A percentile compares a stretch with the other conserved stretches of the same genome.
Conservation (phyloP, 2,888 invertebrate genomes). For the Drosophila phalerata region DNA sequence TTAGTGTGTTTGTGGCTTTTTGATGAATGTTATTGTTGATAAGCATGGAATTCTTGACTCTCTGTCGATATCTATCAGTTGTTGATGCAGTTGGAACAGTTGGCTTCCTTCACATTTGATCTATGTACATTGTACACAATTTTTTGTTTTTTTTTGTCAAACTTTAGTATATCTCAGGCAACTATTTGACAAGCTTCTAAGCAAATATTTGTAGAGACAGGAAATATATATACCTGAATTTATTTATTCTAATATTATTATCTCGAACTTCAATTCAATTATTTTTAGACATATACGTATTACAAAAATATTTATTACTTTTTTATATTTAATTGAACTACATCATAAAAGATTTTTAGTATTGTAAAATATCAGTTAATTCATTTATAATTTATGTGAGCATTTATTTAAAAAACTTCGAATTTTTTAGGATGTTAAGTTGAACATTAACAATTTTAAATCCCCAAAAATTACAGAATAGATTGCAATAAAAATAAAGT, state of each 20-base stretch:
- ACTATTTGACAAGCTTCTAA: background rate
- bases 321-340: too few species aligned
- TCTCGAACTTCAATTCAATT: too few species aligned
- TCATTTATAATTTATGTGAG: too few species aligned
- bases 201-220: background rate
- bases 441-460: too few species aligned
- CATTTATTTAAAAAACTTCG: too few species aligned
- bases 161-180: background rate
- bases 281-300: too few species aligned
- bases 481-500: background rate
- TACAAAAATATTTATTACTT: too few species aligned
- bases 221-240: too few species aligned
- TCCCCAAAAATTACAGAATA: background rate
- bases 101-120: conserved; percentile 5
- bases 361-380: too few species aligned
- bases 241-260: too few species aligned
- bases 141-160: background rate
- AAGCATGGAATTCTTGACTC: conserved; percentile 25
- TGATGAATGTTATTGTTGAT: conserved; percentile 28
- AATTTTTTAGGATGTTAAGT: too few species aligned
- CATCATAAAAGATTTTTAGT: too few species aligned
- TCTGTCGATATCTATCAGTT: conserved; percentile 17
- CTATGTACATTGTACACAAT: background rate
- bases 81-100: conserved; percentile 16
- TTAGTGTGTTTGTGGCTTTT: conserved; percentile 1